Conservation (phyloP, 2,113 vertebrate species). For the Oreocharis arfaki region DNA sequence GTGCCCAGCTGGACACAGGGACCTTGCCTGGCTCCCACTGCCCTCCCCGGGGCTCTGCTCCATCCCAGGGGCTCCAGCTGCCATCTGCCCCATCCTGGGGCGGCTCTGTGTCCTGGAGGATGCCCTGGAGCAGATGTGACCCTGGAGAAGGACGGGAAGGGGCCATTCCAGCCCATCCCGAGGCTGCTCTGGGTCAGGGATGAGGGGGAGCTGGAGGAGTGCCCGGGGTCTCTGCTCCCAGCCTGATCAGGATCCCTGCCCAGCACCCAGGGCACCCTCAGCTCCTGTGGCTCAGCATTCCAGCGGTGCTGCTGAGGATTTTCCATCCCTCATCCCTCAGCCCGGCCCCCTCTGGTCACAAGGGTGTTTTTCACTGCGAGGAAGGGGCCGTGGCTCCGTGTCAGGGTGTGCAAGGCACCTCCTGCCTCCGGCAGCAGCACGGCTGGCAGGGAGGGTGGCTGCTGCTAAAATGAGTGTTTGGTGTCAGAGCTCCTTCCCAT, state of each 20-base stretch:
- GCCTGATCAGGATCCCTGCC: not conserved
- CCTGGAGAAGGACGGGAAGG: not conserved
- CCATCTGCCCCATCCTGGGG: too few relatives aligned
- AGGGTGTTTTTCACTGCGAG: not conserved
- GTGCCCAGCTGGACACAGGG: not conserved
- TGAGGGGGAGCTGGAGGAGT: not conserved
- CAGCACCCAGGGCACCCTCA: not conserved
- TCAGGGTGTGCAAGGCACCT: not conserved
- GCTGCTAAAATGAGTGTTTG: rapidly evolving
- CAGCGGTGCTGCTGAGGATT: not conserved
- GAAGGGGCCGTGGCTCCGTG: not conserved
- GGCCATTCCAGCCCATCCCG: not conserved
- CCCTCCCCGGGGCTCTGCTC: not conserved
- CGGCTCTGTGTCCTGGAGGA: too few relatives aligned
- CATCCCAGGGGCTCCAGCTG: too few relatives aligned
- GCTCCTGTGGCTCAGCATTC: not conserved
- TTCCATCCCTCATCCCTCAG: not conserved
- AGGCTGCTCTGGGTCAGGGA: not conserved
- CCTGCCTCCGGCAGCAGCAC: not conserved
- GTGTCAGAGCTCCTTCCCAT: not conserved
- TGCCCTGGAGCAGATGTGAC: too few relatives aligned
- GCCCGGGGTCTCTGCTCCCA: not conserved
- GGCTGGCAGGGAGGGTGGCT: not conserved
- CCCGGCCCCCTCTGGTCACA: rapidly evolving
- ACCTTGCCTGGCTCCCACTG: not conserved